A percentile compares a stretch with the other conserved stretches of the same genome.
These are phyloP conservation scores for Papilio dardanus DNA, from an alignment of 1,140 invertebrate species.

Conservation along the genomic window DNA sequence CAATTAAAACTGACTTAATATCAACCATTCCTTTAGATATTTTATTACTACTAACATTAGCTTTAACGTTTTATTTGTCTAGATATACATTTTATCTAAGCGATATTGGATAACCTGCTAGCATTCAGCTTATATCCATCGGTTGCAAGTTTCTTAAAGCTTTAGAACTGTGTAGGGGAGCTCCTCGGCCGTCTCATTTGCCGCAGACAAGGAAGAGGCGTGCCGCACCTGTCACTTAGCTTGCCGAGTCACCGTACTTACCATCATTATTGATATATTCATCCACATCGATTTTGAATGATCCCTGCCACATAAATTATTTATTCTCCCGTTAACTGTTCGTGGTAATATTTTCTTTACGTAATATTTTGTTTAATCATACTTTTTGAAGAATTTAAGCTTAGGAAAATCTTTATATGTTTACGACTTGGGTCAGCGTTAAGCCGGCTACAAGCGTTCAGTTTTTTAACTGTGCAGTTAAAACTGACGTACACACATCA, in stretches of 20 bases:
- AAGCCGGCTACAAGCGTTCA: too few relatives aligned
- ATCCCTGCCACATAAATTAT: constrained; percentile 34
- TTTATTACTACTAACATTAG: background rate
- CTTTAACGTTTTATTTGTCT: background rate
- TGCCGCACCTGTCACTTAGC: constrained; percentile 56
- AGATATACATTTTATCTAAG: background rate
- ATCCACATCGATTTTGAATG: constrained; percentile 40
- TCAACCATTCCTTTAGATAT: background rate
- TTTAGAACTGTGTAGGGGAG: constrained; percentile 45
- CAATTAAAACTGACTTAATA: too few relatives aligned
- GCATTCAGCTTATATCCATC: constrained; percentile 15
- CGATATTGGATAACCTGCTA: background rate
- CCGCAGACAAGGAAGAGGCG: constrained; percentile 75
- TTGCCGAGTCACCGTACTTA: constrained; percentile 55
- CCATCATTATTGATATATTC: constrained; percentile 59
- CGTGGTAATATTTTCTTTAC: constrained; percentile 7
- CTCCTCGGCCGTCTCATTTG: constrained; percentile 68
- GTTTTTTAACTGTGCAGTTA: too few relatives aligned
- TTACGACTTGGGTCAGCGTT: too few relatives aligned
- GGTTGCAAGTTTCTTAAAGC: constrained; percentile 27
- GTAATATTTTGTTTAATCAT: background rate
- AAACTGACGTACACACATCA: too few relatives aligned
- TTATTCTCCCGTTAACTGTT: constrained; percentile 30
- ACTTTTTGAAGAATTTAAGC: background rate
- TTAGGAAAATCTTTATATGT: too few relatives aligned